Percentiles rank a stretch among this genome's conserved stretches.
Evolutionary conservation across 2,113 vertebrate species (phyloP).

Genomic region (Bucco capensis): DNA sequence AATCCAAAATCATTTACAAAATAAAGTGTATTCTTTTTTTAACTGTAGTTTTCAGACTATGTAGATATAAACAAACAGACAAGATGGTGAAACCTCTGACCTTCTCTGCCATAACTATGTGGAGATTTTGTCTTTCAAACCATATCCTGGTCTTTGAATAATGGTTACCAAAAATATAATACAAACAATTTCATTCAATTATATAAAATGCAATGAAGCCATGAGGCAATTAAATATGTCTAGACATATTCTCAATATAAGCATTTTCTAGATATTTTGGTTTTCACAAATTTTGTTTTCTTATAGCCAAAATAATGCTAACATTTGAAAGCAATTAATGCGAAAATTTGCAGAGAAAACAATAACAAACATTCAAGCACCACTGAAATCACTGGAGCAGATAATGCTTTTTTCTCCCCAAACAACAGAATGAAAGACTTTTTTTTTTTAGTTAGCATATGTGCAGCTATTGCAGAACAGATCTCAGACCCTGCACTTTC

Average conservation of each 20-base stretch:
- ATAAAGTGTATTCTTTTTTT: neutral
- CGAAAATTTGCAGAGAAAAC: constrained; percentile 55
- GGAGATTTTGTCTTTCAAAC: constrained; percentile 37
- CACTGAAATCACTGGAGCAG: constrained; percentile 58
- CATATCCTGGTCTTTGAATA: constrained; percentile 42
- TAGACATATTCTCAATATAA: constrained; percentile 38
- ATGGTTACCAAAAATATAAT: constrained; percentile 44
- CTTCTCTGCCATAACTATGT: neutral
- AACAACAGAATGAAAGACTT: constrained; percentile 35
- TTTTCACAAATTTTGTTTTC: constrained; percentile 4
- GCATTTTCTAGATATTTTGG: neutral
- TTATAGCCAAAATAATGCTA: constrained; percentile 48
- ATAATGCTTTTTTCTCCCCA: constrained; percentile 34
- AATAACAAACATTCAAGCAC: constrained; percentile 46
- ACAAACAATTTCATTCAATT: constrained; percentile 55
- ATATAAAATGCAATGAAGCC: constrained; percentile 43
- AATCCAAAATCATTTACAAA: neutral
- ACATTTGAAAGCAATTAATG: constrained; percentile 65
- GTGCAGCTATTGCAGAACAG: constrained; percentile 37
- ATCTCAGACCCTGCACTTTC: neutral
- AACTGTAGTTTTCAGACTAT: neutral
- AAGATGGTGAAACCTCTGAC: constrained; percentile 32
- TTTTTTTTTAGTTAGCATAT: constrained; percentile 44
- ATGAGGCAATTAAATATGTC: constrained; percentile 51
- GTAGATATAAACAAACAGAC: neutral